Base-by-base conservation (phyloP, 2,797 vertebrate species). In the Vireo griseus region DNA sequence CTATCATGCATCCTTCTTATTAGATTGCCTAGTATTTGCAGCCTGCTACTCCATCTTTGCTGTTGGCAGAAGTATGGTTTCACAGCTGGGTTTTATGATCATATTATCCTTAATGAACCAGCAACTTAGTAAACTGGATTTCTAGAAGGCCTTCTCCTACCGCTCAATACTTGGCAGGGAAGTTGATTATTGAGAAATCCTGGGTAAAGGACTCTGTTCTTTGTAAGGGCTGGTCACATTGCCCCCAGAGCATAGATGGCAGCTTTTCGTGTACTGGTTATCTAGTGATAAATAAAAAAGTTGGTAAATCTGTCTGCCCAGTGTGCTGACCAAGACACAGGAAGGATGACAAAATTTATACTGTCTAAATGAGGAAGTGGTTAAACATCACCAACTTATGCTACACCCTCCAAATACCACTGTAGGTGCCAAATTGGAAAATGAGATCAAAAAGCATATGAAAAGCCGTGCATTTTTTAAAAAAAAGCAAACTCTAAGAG, bases 181-280 rank as follows among this genome's bases (percentile, higher is more conserved):
- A 29, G 26, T 47, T 72, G 51, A 29, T 93, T 69, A 65, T 88
- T 93, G 93, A 69, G 86, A 93, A 95, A 96, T 77, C n/a, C 39
- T 29, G 85, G 47, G 44, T 76, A 90, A 88, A 95, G 86, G 54
- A 63, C 80, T 80, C 65, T 90, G 82, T 75, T 92, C 54, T 88
- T 78, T 75, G 31, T 66, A 59, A 85, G 40, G 63, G 26, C 45
- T 5, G 15, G 39, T 87, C 29, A 44, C 2, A 0, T n/a, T 95
- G 62, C 16, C 61, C 6, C 69, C 76, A 52, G 50, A 72, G 37
- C 24, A 47, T 44, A 35, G 48, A 59, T 67, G 29, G 55, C 81
- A 86, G 47, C 54, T 75, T 83, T 88, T 80, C 75, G 54, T 51
- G 37, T 81, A 26, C 26, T 67, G 20, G 18, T 86, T 86, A 57